Evolutionary conservation across 35 echinoderm and acorn worm genomes (phyloP), one percentile per base, ranked within the genome.

Genomic region (Acanthaster planci): DNA sequence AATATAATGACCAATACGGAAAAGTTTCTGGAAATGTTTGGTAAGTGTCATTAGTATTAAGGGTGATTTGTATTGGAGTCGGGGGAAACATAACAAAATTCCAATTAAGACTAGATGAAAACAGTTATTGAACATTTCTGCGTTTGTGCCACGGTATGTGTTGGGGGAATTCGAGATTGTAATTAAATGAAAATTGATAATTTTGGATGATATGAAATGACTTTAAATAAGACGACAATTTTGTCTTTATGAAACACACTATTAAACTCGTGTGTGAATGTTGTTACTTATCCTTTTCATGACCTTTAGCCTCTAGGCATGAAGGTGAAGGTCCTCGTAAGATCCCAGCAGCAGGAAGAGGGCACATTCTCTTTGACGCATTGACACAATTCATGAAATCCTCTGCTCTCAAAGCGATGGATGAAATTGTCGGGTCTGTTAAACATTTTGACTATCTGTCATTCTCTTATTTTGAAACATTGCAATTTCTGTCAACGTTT

Each of bases 361-460:
- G 93, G 60, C 90, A 64, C 3, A 82, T 99, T 12, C 78, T 99
- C 39, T 99, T 99, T 54, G 96, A 94, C 53, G 96, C 96, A 8
- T 89, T 99, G 1, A 99, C 96, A 37, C 85, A 94, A 67, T 99
- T 99, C 55, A 99, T 99, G 96, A 99, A 89, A 55, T 84, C 92
- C 26, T 99, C 96, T 0, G 96, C 96, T 6, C 83, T 99, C 0
- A 90, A 86, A 57, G 87, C 90, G 60, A 99, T 99, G 96, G 96
- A 99, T 47, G 92, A 94, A 77, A 84, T 99, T 56, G 92, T 94
- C 47, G 87, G 96, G 96, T 99, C 81, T 52, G 64, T 72, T 27
- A 27, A 26, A 60, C 27, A 60, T 2, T 36, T 72, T 6, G 26
- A 2, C 7, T 27, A 31, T 72, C 64, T 29, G 64, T 72, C 42